phyloP scores from a whole-genome alignment of 2,113 vertebrate species.

The Tetrax tetrax region DNA sequence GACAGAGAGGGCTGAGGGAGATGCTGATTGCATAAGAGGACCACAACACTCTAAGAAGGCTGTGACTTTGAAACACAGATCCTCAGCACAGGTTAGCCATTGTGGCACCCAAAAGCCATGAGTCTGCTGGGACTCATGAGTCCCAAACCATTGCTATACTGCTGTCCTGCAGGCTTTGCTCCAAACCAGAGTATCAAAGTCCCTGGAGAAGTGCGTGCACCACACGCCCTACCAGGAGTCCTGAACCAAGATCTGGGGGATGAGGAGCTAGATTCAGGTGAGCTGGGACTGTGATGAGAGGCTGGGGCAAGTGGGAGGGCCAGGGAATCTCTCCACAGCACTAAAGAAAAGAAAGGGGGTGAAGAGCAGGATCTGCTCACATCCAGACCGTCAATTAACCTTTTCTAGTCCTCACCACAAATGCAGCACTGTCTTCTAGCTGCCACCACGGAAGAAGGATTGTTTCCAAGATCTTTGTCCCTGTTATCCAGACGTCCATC shows the following conservation, averaged over 20 bases:
- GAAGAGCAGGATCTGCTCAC: not conserved
- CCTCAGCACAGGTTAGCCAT: not conserved
- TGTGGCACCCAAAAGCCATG: not conserved
- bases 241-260: not conserved
- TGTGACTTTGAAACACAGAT: not conserved
- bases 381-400: not conserved
- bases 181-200: not conserved
- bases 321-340: not conserved
- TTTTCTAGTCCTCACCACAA: not conserved
- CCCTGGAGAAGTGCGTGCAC: not conserved
- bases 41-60: not conserved
- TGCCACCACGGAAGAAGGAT: not conserved
- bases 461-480: not conserved
- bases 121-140: not conserved
- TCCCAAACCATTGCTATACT: not conserved
- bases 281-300: not conserved
- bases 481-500: not conserved
- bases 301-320: not conserved
- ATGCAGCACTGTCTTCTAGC: not conserved
- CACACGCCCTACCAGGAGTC: not conserved
- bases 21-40: not conserved
- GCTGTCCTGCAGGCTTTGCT: not conserved
- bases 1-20: not conserved
- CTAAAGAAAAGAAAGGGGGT: not conserved
- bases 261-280: not conserved